Percentiles rank a stretch among this genome's conserved stretches.
Conservation (phyloP, 2,888 invertebrate species). For the Pachydiplax longipennis region DNA sequence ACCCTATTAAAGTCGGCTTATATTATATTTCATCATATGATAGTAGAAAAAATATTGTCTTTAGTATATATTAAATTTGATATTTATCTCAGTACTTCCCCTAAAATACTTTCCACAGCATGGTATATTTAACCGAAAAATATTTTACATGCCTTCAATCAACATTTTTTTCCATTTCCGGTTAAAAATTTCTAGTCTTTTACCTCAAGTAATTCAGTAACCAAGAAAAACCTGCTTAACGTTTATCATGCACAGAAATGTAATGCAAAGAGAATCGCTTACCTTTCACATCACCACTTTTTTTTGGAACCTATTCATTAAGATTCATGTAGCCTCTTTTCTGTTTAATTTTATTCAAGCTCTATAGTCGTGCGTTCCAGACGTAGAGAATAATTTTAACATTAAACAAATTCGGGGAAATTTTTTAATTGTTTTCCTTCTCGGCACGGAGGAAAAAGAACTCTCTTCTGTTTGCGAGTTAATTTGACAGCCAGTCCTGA, state of each 20-base stretch:
- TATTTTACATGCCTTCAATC: too few relatives aligned
- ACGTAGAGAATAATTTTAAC: not conserved
- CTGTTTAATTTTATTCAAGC: slow-evolving; percentile 1
- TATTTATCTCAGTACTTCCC: too few relatives aligned
- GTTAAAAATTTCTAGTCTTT: too few relatives aligned
- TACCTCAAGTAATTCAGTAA: not conserved
- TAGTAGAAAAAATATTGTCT: too few relatives aligned
- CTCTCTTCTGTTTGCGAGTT: not conserved
- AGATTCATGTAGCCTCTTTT: not conserved
- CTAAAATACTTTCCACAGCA: too few relatives aligned
- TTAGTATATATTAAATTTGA: too few relatives aligned
- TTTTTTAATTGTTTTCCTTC: not conserved
- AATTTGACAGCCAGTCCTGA: slow-evolving; percentile 27
- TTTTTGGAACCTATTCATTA: slow-evolving; percentile 7
- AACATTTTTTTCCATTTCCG: too few relatives aligned
- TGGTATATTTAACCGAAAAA: too few relatives aligned
- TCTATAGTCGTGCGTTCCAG: not conserved
- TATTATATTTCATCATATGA: too few relatives aligned
- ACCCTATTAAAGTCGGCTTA: too few relatives aligned
- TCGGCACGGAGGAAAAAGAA: not conserved
- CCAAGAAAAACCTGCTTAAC: not conserved
- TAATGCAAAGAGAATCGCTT: not conserved
- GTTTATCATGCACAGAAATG: not conserved
- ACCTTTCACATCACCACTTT: not conserved
- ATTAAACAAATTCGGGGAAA: not conserved